phyloP scores from a whole-genome alignment of 2,888 invertebrate genomes.

The Drosophila austrosaltans region DNA sequence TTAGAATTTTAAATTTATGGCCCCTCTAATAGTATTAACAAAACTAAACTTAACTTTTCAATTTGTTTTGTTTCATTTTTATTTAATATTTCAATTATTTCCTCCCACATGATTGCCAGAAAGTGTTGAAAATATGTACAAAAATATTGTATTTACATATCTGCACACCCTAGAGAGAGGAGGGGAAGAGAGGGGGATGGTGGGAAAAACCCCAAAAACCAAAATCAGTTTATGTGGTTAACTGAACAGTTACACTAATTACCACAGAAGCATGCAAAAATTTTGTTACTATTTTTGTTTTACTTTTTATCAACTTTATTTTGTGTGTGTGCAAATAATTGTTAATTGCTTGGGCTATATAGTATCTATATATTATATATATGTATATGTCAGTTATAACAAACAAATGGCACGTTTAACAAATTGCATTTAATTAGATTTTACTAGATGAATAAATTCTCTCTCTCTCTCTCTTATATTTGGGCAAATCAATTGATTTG shows the following conservation, averaged over 20 bases:
- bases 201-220: slow-evolving; percentile 35
- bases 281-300: slow-evolving; percentile 20
- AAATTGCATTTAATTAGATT: slow-evolving; percentile 24
- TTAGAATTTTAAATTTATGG: slow-evolving; percentile 62
- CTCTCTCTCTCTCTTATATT: too few species aligned
- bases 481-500: background rate
- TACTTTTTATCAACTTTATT: slow-evolving; percentile 56
- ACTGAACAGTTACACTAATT: slow-evolving; percentile 62
- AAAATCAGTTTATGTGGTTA: slow-evolving; percentile 67
- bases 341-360: slow-evolving; percentile 53
- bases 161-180: background rate
- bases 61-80: slow-evolving; percentile 10
- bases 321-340: slow-evolving; percentile 51
- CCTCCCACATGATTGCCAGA: slow-evolving; percentile 13
- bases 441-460: background rate
- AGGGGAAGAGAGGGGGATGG: too few species aligned
- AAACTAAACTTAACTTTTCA: slow-evolving; percentile 40
- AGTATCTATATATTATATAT: too few species aligned
- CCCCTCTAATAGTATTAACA: slow-evolving; percentile 27
- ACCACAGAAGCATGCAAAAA: slow-evolving; percentile 51
- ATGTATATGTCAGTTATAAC: slow-evolving; percentile 37
- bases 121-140: background rate
- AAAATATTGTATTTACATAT: background rate
- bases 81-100: slow-evolving; percentile 38
- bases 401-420: slow-evolving; percentile 29